Base-by-base conservation (phyloP, 1,140 invertebrate genomes). In the Holotrichia oblita region DNA sequence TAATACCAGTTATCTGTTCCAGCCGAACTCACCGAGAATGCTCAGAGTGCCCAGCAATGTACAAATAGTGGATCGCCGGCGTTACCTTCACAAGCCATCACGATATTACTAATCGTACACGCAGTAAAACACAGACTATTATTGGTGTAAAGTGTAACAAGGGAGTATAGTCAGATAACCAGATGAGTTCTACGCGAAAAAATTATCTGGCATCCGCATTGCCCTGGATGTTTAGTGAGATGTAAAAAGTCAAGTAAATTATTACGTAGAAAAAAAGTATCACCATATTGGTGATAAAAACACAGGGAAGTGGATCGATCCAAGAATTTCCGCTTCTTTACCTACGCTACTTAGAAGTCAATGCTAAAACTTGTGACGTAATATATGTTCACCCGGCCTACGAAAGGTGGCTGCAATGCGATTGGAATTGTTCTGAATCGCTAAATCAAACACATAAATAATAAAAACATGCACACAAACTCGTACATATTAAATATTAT, bases 381-480 rank as follows among this genome's bases (percentile, higher is more conserved):
- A 78, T 80, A 79, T 44, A 78, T 80, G 78, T 80, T 81, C 81
- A 81, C 78, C 79, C 81, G 81, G 80, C 80, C 81, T 81, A 80
- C 77, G 78, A 77, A 44, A 81, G 82, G 81, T 83, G 83, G 82
- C 83, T 84, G 83, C 83, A 84, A 84, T 84, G 83, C 83, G 83
- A 81, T 84, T 79, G 83, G 83, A 84, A 84, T 84, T 84, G 83
- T 55, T 82, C 81, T 34, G 79, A 80, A 84, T 83, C 82, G 82
- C 82, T 81, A 76, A 74, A 41, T 41, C 17, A 41, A 44, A 74
- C 73, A 69, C 61, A 69, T 48, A 40, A 64, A 34, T 34, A 72
- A 72, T 27, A 72, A 72, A 72, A 72, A 24, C 41, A 74, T 20
- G 40, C 73, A 44, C 40, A 44, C 73, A 74, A 34, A n/a, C 34